phyloP scores from a whole-genome alignment of 35 echinoderm and acorn worm species.

The Lytechinus variegatus region DNA sequence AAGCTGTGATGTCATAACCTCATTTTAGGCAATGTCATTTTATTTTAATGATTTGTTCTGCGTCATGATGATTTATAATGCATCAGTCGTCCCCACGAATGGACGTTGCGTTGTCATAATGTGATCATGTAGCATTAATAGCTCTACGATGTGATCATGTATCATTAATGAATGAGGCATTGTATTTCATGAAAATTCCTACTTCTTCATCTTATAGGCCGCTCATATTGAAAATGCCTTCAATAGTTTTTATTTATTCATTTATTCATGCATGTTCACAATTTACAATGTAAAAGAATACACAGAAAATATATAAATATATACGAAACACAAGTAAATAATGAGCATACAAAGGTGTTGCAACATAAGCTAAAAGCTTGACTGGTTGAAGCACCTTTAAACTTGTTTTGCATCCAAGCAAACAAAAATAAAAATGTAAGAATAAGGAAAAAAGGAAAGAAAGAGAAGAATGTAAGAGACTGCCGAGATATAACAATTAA shows the following conservation, averaged over 20 bases:
- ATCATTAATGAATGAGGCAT: background rate
- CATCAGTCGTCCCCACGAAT: background rate
- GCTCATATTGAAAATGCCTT: background rate
- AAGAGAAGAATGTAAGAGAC: no score
- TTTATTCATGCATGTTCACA: no score
- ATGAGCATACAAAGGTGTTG: no score
- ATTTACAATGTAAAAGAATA: no score
- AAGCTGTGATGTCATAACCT: background rate
- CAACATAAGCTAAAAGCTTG: no score
- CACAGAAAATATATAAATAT: no score
- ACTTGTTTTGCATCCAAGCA: no score
- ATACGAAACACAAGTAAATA: no score
- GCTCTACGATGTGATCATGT: background rate
- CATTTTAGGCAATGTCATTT: background rate
- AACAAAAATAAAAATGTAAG: no score
- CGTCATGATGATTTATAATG: background rate
- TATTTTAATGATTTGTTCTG: background rate
- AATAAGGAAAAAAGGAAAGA: no score
- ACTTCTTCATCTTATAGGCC: background rate
- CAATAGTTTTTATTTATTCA: background rate
- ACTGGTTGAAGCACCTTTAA: no score
- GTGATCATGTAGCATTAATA: background rate
- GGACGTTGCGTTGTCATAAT: background rate
- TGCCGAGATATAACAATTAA: no score
- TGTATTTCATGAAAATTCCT: background rate